Percentiles rank a stretch among this genome's conserved stretches.
These are phyloP conservation scores for Elysia crispata DNA, from an alignment of 2,888 invertebrate genomes.

Conservation along the genomic window DNA sequence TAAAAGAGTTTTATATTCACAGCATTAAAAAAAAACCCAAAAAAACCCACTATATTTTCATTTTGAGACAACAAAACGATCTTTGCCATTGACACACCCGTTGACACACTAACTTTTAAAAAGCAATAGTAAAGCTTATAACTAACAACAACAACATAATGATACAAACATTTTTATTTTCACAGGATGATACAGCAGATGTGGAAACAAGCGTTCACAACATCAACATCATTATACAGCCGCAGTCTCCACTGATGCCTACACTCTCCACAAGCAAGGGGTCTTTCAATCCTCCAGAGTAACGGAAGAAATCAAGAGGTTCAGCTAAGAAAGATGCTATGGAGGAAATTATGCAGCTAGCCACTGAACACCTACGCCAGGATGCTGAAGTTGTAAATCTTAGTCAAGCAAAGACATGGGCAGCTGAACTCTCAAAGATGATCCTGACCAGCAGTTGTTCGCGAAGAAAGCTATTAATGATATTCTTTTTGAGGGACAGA, in stretches of 20 bases:
- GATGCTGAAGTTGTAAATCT: neutral
- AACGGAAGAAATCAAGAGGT: neutral
- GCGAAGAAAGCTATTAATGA: conserved; percentile 4
- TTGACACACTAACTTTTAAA: neutral
- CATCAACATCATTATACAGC: neutral
- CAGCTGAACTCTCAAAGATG: conserved; percentile 9
- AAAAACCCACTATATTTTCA: too few species aligned
- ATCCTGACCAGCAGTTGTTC: neutral
- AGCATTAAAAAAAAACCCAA: neutral
- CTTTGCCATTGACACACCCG: conserved; percentile 3
- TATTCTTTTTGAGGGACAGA: conserved; percentile 4
- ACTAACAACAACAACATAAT: too few species aligned
- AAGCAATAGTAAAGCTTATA: too few species aligned
- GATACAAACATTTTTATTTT: neutral
- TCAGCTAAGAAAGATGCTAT: neutral
- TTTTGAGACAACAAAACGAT: neutral
- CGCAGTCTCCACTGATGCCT: neutral
- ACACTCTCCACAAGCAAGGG: too few species aligned
- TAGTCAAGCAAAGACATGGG: conserved; percentile 1
- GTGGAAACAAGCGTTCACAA: neutral
- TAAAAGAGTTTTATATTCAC: conserved; percentile 9
- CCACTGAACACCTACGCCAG: neutral
- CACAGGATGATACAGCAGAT: neutral
- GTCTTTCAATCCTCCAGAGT: neutral
- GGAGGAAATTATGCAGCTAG: neutral